Base-by-base conservation (phyloP, 1,140 invertebrate species). In the Lordiphosa clarofinis region DNA sequence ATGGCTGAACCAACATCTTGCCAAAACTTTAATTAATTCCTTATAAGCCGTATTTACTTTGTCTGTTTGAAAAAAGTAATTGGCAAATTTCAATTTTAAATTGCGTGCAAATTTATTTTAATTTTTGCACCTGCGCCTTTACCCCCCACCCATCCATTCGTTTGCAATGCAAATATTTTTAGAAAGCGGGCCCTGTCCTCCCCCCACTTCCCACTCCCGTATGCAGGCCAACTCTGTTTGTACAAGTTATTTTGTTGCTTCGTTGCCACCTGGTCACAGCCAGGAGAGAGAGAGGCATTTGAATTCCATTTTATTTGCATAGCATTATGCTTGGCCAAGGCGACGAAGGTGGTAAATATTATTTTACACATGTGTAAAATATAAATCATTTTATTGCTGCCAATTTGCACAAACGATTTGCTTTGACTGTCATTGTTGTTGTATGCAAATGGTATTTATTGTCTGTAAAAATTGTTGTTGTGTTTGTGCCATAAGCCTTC, bases 21-120 rank as follows among this genome's bases (percentile, higher is more conserved):
- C 33, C 65, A 43, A 62, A 64, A 72, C 57, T 71, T 84, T 81
- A 84, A 76, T 69, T 78, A 76, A 79, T 69, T 58, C 64, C 70
- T 54, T 53, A 56, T 37, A 68, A 9, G 36, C 24, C 44, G 36
- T 76, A 44, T 59, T 50, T 50, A 36, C 40, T 24, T 4, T n/a
- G 31, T 4, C 42, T 68, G 64, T 68, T 68, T 68, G 64, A 2
- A 70, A 60, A 74, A 79, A 72, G n/a, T 81, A 81, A 81, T 82
- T 81, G 75, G 57, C 75, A 81, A 82, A 75, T 81, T 75, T 66
- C 68, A 72, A 65, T 73, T 76, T 63, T 38, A 54, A 82, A 82
- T 86, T 84, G 72, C 79, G 79, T 79, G 79, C 79, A 84, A 84
- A 84, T 84, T 86, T 84, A 84, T 84, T 86, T 73, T 57, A 73